These are phyloP conservation scores for Psophia crepitans DNA, from an alignment of 2,113 vertebrate species.

Conservation along the genomic window DNA sequence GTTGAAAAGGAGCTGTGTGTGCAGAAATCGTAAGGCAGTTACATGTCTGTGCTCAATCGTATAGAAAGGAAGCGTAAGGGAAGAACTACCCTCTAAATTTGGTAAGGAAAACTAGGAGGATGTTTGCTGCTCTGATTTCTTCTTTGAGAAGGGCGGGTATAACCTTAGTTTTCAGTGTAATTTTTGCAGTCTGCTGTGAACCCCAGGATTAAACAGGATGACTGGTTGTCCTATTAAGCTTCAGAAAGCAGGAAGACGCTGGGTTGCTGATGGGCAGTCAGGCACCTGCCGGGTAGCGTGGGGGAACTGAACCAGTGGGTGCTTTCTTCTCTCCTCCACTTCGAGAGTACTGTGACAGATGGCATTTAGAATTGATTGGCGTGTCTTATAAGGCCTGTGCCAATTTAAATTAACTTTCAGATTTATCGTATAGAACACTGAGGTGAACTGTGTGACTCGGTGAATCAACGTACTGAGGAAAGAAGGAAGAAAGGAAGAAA, in stretches of 20 bases:
- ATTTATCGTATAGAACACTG: background rate
- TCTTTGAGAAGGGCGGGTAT: background rate
- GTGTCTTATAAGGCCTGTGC: background rate
- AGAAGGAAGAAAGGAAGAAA: background rate
- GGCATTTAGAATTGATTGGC: slow-evolving; percentile 50
- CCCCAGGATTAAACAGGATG: background rate
- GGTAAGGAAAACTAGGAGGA: background rate
- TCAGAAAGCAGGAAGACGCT: background rate
- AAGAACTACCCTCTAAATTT: background rate
- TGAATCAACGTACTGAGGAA: background rate
- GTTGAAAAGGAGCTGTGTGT: background rate
- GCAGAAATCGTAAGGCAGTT: background rate
- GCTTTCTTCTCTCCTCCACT: slow-evolving; percentile 33
- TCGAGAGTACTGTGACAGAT: slow-evolving; percentile 29
- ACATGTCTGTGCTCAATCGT: background rate
- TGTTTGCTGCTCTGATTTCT: background rate
- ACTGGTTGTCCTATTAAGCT: background rate
- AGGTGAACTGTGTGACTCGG: background rate
- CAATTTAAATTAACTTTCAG: slow-evolving; percentile 49
- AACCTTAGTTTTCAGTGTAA: background rate
- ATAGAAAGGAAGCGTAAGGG: background rate
- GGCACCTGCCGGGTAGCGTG: background rate
- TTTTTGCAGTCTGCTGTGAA: background rate
- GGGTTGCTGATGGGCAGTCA: background rate
- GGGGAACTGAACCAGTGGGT: slow-evolving; percentile 19